phyloP scores from a whole-genome alignment of 1,140 invertebrate genomes.

The Drosophila elegans region DNA sequence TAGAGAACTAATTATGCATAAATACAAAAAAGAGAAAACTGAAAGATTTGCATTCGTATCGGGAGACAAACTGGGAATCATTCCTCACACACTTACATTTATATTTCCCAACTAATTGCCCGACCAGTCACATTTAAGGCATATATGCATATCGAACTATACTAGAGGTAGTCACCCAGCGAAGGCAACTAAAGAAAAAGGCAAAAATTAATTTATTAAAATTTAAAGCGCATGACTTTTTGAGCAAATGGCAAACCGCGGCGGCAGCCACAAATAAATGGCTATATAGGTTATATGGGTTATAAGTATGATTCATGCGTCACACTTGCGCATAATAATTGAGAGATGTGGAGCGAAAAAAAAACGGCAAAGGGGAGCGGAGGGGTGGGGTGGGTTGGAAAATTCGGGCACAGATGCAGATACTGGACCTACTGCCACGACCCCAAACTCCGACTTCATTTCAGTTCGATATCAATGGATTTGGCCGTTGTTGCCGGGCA shows the following conservation, averaged over 20 bases:
- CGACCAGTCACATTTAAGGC: conserved; percentile 43
- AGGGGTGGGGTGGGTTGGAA: background rate
- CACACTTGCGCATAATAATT: conserved; percentile 76
- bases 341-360: conserved; percentile 39
- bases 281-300: conserved; percentile 34
- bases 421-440: conserved; percentile 32
- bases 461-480: conserved; percentile 55
- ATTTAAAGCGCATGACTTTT: conserved; percentile 77
- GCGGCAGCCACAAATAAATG: conserved; percentile 35
- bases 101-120: conserved; percentile 21
- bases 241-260: conserved; percentile 59
- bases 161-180: conserved; percentile 45
- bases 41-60: background rate
- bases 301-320: conserved; percentile 73
- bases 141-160: conserved; percentile 18
- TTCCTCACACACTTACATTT: conserved; percentile 19
- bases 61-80: background rate
- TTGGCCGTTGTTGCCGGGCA: conserved; percentile 62
- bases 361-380: background rate
- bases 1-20: background rate
- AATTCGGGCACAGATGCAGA: conserved; percentile 31
- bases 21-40: background rate
- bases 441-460: conserved; percentile 19
- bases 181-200: conserved; percentile 39
- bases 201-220: conserved; percentile 77